A percentile compares a stretch with the other conserved stretches of the same genome.
Evolutionary conservation across 2,113 vertebrate genomes (phyloP).

Genomic region (western clawed frog (Xenopus tropicalis)): DNA sequence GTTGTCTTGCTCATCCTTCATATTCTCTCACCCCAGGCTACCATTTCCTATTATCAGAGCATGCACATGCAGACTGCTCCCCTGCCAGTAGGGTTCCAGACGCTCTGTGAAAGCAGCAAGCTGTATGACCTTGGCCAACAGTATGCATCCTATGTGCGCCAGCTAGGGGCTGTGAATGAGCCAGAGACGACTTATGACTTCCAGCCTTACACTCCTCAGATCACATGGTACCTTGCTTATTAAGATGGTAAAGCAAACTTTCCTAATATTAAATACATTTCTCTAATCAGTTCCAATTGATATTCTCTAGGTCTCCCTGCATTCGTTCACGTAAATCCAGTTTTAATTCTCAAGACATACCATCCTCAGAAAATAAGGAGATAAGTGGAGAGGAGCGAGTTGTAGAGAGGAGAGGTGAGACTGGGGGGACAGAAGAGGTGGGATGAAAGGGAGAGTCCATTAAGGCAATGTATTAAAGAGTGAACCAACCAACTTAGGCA

Average conservation of each 20-base stretch:
- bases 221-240: constrained; percentile 49
- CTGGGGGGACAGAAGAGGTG: fast-evolving
- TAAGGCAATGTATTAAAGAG: too few relatives aligned
- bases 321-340: constrained; percentile 73
- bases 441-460: too few relatives aligned
- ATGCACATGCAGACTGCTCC: constrained; percentile 95
- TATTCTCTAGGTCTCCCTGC: constrained; percentile 61
- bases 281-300: not conserved
- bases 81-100: constrained; percentile 90
- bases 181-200: constrained; percentile 76
- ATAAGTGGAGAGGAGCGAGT: constrained; percentile 13
- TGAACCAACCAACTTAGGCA: too few relatives aligned
- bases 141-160: constrained; percentile 81
- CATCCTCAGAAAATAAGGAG: constrained; percentile 54
- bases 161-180: constrained; percentile 80
- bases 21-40: constrained; percentile 66
- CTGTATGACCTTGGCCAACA: constrained; percentile 92
- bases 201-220: constrained; percentile 73
- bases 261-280: not conserved
- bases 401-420: constrained; percentile 61
- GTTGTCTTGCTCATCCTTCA: not conserved
- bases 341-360: constrained; percentile 64
- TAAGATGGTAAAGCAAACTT: fast-evolving
- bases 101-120: constrained; percentile 94
- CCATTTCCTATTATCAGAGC: constrained; percentile 91